A percentile compares a stretch with the other conserved stretches of the same genome.
Evolutionary conservation across 2,113 vertebrate genomes (phyloP).

Genomic region (Nothobranchius furzeri): DNA sequence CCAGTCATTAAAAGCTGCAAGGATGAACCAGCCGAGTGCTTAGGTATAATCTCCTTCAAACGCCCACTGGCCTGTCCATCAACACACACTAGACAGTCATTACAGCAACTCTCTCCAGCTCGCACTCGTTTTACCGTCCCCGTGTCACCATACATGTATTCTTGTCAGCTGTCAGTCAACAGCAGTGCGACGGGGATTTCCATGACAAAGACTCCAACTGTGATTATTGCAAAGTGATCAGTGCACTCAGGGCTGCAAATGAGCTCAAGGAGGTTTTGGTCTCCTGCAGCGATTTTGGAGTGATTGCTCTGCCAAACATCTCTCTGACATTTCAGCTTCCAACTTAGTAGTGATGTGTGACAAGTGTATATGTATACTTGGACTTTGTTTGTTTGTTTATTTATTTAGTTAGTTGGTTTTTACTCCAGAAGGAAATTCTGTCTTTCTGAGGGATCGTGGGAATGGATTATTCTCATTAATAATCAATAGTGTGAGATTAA

Average conservation of each 20-base stretch:
- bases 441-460: not conserved
- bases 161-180: slow-evolving; percentile 51
- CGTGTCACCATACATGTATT: slow-evolving; percentile 39
- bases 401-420: too few relatives aligned
- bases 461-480: too few relatives aligned
- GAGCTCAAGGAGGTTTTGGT: slow-evolving; percentile 38
- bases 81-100: slow-evolving; percentile 55
- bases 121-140: slow-evolving; percentile 31
- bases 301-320: slow-evolving; percentile 1
- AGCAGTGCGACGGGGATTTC: slow-evolving; percentile 8
- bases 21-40: slow-evolving; percentile 41
- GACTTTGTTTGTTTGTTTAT: too few relatives aligned
- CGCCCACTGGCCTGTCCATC: slow-evolving; percentile 61
- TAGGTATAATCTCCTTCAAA: slow-evolving; percentile 62
- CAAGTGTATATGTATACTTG: not conserved
- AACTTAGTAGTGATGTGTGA: slow-evolving; percentile 10
- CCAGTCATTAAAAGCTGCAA: slow-evolving; percentile 24
- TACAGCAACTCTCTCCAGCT: slow-evolving; percentile 46
- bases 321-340: not conserved
- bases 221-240: slow-evolving; percentile 26
- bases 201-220: slow-evolving; percentile 45
- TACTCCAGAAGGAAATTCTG: too few relatives aligned
- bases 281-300: slow-evolving; percentile 20
- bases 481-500: too few relatives aligned
- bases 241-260: not conserved